Conservation (phyloP, 2,113 vertebrate genomes). For the Engraulis encrasicolus region DNA sequence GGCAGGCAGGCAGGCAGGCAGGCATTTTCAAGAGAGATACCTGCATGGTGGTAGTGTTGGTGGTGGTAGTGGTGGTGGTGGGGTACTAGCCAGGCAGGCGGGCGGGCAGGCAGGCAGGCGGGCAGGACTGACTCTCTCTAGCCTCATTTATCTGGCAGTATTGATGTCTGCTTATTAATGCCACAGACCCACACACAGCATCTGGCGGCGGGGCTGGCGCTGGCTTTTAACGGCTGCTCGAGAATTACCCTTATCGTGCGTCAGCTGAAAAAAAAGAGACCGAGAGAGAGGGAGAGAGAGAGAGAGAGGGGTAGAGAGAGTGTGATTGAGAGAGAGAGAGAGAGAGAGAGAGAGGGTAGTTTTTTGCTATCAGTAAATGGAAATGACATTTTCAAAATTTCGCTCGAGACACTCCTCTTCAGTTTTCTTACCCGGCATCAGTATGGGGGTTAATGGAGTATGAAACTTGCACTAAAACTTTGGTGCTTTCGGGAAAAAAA, state of each 20-base stretch:
- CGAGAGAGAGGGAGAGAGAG: too few species aligned
- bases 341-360: too few species aligned
- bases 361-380: conserved; percentile 92
- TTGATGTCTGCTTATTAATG: conserved; percentile 98
- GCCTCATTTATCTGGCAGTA: conserved; percentile 94
- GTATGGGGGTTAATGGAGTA: conserved; percentile 86
- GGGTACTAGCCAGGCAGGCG: too few species aligned
- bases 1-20: too few species aligned
- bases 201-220: conserved; percentile 81
- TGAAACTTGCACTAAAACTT: conserved; percentile 84
- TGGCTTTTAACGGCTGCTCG: conserved; percentile 84
- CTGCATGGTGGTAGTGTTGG: conserved; percentile 81
- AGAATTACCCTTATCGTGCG: conserved; percentile 88
- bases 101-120: too few species aligned
- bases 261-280: conserved; percentile 95
- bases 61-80: too few species aligned
- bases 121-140: conserved; percentile 73
- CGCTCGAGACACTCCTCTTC: conserved; percentile 92
- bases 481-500: conserved; percentile 77
- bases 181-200: conserved; percentile 71
- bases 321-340: too few species aligned
- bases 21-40: conserved; percentile 85
- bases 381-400: conserved; percentile 95
- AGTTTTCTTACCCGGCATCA: conserved; percentile 89
- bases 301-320: too few species aligned